Percentiles rank a stretch among this genome's conserved stretches.
Evolutionary conservation across 2,797 vertebrate species (phyloP).

Genomic region (Sebastes baramenuke): DNA sequence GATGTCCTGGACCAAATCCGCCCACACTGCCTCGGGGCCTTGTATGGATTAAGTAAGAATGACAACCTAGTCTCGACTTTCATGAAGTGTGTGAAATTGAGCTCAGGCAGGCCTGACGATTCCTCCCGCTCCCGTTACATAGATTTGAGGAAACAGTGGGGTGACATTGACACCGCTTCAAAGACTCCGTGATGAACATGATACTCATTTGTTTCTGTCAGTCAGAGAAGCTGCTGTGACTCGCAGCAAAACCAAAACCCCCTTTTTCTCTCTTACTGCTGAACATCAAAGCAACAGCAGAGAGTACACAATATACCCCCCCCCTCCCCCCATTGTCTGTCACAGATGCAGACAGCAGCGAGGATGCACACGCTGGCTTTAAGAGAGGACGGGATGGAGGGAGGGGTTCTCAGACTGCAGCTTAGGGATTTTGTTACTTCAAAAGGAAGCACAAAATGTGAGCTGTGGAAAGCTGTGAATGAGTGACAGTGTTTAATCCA

Average conservation of each 20-base stretch:
- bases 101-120: conserved; percentile 45
- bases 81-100: conserved; percentile 66
- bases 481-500: conserved; percentile 65
- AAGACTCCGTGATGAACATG: conserved; percentile 68
- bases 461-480: conserved; percentile 60
- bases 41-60: conserved; percentile 59
- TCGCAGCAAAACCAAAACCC: conserved; percentile 30
- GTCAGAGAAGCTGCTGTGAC: conserved; percentile 60
- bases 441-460: conserved; percentile 64
- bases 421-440: conserved; percentile 74
- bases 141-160: conserved; percentile 46
- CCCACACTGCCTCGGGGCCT: conserved; percentile 20
- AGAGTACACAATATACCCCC: conserved; percentile 21
- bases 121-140: conserved; percentile 20
- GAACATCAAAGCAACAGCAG: conserved; percentile 69
- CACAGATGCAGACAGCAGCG: conserved; percentile 27
- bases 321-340: conserved; percentile 18
- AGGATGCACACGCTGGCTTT: conserved; percentile 18
- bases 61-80: conserved; percentile 60
- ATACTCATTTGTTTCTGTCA: conserved; percentile 81
- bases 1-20: conserved; percentile 29
- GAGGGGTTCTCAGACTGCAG: conserved; percentile 50
- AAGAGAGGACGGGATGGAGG: conserved; percentile 22
- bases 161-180: conserved; percentile 55
- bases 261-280: conserved; percentile 43